Base-by-base conservation (phyloP, 2,113 vertebrate genomes). In the Clarias batrachus region DNA sequence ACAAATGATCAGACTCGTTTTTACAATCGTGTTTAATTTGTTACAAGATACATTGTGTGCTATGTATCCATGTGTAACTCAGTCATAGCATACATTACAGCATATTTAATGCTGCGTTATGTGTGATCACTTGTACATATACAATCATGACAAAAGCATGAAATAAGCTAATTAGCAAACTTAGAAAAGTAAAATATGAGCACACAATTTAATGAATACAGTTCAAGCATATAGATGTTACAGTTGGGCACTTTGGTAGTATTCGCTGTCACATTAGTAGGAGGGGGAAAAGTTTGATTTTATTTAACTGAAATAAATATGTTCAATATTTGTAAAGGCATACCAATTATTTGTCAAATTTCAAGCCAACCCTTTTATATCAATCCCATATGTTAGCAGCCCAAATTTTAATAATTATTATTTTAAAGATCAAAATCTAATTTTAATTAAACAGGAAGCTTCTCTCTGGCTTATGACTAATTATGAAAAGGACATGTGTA, bases 11-110 rank as follows among this genome's bases (percentile, higher is more conserved):
- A 60, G 79, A 85, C 90, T 89, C 57, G 77, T 82, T 90, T 91
- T 91, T 92, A 93, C 92, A 93, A 92, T 93, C 89, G 62, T 88
- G 89, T 91, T 89, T 81, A 87, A 86, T 87, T 77, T 70, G 86
- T 91, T 83, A 85, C 90, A 85, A 87, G 91, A 90, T 59, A 88
- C 88, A 79, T 87, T 77, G 87, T 91, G 86, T 87, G 88, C 81
- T 60, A 86, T 70, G 90, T 84, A 81, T 89, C 84, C 48, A 62
- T 68, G 71, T 56, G 59, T 60, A 86, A 63, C 86, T 65, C 81
- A 82, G 65, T 84, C 81, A 25, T 54, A 86, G 88, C 37, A 59
- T 65, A 84, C 76, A 59, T 76, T 78, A 81, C 63, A 84, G 62
- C 66, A 81, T 86, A n/a, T 48, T 77, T 60, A 77, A 85, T 27